Base-by-base conservation (phyloP, 1,140 invertebrate species). In the Scaptodrosophila lebanonensis region DNA sequence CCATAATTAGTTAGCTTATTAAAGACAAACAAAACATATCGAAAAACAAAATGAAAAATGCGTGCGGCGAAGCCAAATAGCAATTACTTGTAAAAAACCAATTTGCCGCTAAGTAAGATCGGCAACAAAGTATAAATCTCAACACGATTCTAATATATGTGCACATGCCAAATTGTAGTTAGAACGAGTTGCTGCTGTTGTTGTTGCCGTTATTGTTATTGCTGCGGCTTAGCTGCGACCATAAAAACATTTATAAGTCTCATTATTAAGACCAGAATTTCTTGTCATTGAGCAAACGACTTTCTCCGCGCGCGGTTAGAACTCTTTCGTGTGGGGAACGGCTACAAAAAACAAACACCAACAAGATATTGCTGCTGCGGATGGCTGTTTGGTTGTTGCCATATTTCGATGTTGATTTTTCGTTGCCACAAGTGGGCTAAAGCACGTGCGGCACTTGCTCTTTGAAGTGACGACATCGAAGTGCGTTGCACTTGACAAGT, bases 211-310 rank as follows among this genome's bases (percentile, higher is more conserved):
- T 57, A 32, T 66, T 66, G 62, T 67, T 73, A 30, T 65, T 64
- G 48, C 61, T 59, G 40, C 52, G 44, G 61, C 64, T 72, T 51
- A 73, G 65, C 73, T 51, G 59, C 68, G 44, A 42, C 75, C 75
- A 82, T 75, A 82, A 79, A 73, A 79, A 66, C 75, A 79, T 79
- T 79, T 79, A 79, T 79, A 79, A 79, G 75, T 57, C 75, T 79
- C 75, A 79, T 79, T 79, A 79, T 79, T 76, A 79, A 79, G 75
- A 79, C 69, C 70, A 75, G 75, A 79, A 82, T 82, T 79, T 79
- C 75, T 75, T 75, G 75, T 82, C 75, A 79, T 82, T 75, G 65
- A 60, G 50, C 45, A 16, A 54, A 42, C 45, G 69, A 79, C 75
- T 79, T 79, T 79, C 75, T 82, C 75, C 77, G 68, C 75, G 56